Percentiles rank a stretch among this genome's conserved stretches.
Evolutionary conservation across 1,140 invertebrate species (phyloP).

Genomic region (Drosophila punjabiensis): DNA sequence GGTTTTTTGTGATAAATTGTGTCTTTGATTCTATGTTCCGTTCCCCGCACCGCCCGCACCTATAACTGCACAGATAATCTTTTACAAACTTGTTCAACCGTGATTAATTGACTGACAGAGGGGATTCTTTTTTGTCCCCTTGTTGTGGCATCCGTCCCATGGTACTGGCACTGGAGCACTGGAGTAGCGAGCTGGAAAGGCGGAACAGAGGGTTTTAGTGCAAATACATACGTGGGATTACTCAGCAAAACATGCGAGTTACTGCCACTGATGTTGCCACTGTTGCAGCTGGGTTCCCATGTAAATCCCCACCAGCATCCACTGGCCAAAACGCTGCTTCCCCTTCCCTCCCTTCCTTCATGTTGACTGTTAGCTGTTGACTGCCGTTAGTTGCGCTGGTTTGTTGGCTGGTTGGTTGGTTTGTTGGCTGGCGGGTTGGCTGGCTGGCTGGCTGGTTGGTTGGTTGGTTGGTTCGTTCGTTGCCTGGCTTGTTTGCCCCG

Average conservation of each 20-base stretch:
- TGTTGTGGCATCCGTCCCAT: slow-evolving; percentile 32
- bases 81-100: slow-evolving; percentile 50
- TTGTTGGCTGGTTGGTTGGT: slow-evolving; percentile 54
- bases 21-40: slow-evolving; percentile 25
- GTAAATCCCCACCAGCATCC: slow-evolving; percentile 68
- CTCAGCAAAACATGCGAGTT: slow-evolving; percentile 72
- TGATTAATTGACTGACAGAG: slow-evolving; percentile 48
- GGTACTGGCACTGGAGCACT: slow-evolving; percentile 12
- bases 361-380: slow-evolving; percentile 81
- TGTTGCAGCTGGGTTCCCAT: slow-evolving; percentile 74
- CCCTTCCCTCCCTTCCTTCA: background rate
- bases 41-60: background rate
- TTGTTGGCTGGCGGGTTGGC: slow-evolving; percentile 17
- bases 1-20: slow-evolving; percentile 47
- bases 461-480: slow-evolving; percentile 45
- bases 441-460: slow-evolving; percentile 11
- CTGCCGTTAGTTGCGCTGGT: slow-evolving; percentile 76
- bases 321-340: slow-evolving; percentile 4
- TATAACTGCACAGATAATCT: slow-evolving; percentile 39
- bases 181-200: slow-evolving; percentile 36
- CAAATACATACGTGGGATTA: slow-evolving; percentile 75
- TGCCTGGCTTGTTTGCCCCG: slow-evolving; percentile 63
- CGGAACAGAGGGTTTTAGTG: slow-evolving; percentile 51
- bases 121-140: slow-evolving; percentile 32
- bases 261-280: slow-evolving; percentile 56